Conservation (phyloP, 2,797 vertebrate species). For the Phaenicophaeus curvirostris region DNA sequence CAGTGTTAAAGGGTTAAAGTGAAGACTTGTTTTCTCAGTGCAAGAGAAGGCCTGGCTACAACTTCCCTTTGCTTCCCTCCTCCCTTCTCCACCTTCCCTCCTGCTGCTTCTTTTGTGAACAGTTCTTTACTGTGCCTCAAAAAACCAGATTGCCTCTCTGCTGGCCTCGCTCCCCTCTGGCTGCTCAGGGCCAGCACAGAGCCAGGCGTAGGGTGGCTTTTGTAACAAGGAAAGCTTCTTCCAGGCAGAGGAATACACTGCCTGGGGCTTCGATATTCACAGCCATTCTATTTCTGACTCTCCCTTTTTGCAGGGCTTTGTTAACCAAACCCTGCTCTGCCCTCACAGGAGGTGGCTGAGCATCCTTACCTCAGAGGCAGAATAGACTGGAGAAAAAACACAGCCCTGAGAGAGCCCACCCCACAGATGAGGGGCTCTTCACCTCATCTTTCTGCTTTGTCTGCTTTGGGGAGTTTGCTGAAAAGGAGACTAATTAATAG, state of each 20-base stretch:
- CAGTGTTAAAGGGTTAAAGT: background rate
- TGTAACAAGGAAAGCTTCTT: constrained; percentile 48
- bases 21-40: background rate
- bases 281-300: constrained; percentile 48
- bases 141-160: background rate
- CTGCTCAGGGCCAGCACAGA: background rate
- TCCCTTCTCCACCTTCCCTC: constrained; percentile 16
- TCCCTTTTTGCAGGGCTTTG: constrained; percentile 55
- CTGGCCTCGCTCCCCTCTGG: background rate
- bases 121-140: background rate
- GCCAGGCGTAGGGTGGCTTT: constrained; percentile 21
- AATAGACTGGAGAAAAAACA: background rate
- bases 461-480: background rate
- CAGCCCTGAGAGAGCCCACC: background rate
- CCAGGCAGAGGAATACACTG: constrained; percentile 34
- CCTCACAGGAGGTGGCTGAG: background rate
- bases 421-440: background rate
- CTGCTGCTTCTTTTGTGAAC: constrained; percentile 10
- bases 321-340: background rate
- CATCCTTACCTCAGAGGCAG: background rate
- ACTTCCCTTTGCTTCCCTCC: constrained; percentile 14
- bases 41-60: background rate
- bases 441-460: background rate
- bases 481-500: background rate
- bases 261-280: constrained; percentile 43